Evolutionary conservation across 2,797 vertebrate species (phyloP), one percentile per base, ranked within the genome.

Genomic region (Lagodon rhomboides): DNA sequence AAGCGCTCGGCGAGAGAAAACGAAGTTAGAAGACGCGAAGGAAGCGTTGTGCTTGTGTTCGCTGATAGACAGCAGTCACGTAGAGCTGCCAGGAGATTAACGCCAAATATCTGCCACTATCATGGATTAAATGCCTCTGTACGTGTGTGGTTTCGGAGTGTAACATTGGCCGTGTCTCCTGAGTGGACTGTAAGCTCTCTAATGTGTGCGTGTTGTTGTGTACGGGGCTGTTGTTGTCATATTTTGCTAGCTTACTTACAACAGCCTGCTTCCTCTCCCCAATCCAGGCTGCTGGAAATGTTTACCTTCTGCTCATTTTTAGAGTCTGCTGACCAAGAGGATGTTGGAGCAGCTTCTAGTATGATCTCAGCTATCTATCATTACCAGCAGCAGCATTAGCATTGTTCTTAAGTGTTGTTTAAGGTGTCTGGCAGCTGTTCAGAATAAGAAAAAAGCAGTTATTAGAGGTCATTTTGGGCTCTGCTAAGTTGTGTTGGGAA

Each of bases 241-340:
- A 12, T 87, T 83, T 43, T 59, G 86, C 90, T 91, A 90, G 91
- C 86, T 84, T 55, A 49, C 73, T 74, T 68, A 43, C 34, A 86
- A 13, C 83, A 66, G 85, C 73, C 82, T 82, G 85, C 89, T 92
- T 91, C 89, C 88, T 93, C 88, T 85, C 61, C 67, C 76, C 79
- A 82, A 73, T 59, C 70, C 62, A 63, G 68, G 73, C 89, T 89
- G 65, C 81, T 85, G 83, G 60, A 85, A 83, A 72, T 92, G 91
- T 94, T 92, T 90, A 90, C 89, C 89, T 87, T 85, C 83, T 85
- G 68, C 80, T 86, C 68, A 46, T 80, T 59, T 59, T 72, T 77
- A 55, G 77, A 78, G 23, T 86, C 80, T 79, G 81, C 73, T 90
- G 87, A 89, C 73, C 82, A 76, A 65, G 27, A 79, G 27, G 49